These are phyloP conservation scores for Ammodramus savannarum DNA, from an alignment of 2,113 vertebrate species.

Conservation along the genomic window DNA sequence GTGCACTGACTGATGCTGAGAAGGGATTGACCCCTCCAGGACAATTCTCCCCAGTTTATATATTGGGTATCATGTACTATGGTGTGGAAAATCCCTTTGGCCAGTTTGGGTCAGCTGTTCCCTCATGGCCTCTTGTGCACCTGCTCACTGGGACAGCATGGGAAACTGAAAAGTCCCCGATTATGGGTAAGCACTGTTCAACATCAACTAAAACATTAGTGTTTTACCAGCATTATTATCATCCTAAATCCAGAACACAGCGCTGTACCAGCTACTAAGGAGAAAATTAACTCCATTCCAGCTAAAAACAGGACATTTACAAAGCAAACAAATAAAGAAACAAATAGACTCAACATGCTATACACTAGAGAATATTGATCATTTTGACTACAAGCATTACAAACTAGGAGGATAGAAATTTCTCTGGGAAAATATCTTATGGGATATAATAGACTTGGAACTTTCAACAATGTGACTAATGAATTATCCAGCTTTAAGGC, in stretches of 20 bases:
- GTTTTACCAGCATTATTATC: neutral
- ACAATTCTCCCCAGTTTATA: neutral
- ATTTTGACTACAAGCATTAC: neutral
- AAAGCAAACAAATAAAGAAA: neutral
- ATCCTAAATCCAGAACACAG: neutral
- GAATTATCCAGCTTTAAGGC: slow-evolving; percentile 14
- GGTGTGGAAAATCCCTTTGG: neutral
- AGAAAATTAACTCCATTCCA: neutral
- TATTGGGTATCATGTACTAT: rapidly evolving
- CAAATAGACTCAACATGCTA: neutral
- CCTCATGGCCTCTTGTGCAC: neutral
- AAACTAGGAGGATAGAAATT: neutral
- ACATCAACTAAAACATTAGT: neutral
- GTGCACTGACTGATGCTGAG: too few relatives aligned
- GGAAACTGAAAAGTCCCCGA: neutral
- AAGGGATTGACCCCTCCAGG: rapidly evolving
- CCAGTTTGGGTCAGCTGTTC: neutral
- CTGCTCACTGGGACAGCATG: too few relatives aligned
- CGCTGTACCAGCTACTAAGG: neutral
- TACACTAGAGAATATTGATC: neutral
- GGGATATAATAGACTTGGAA: neutral
- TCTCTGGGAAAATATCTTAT: neutral
- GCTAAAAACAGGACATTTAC: neutral
- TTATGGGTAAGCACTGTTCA: neutral
- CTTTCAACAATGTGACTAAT: neutral